Base-by-base conservation (phyloP, 2,888 invertebrate genomes). In the Drosophila mercatorum region DNA sequence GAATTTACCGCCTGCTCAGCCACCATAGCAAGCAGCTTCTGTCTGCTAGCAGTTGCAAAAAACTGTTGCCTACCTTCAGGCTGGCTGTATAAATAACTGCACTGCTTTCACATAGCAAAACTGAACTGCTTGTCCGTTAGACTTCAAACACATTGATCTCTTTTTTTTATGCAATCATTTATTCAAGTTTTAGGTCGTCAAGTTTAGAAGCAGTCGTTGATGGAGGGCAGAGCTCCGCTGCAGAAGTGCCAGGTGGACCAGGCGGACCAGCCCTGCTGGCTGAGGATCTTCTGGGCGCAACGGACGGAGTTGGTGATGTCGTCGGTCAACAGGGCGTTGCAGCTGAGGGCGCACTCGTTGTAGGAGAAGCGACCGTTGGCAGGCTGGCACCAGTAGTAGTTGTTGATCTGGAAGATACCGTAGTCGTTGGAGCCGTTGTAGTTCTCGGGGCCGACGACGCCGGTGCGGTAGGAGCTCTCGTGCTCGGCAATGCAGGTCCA, bases 391-490 rank as follows among this genome's bases (percentile, higher is more conserved):
- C 92, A 92, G 69, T 87, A 92, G 31, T 69, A 72, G 61, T 91
- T 80, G 67, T 92, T 92, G 49, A 92, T 89, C 76, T 92, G 92
- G 72, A 92, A 91, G 40, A 92, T 77, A 28, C 91, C 92, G 31
- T 81, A 93, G 76, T 93, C 93, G 31, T 82, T 78, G 55, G 91
- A 90, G 0, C 94, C 94, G 75, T 94, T 93, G 1, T 67, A 72
- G 80, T 94, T 94, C 0, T 91, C 67, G 0, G 90, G 91, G 1
- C 94, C 93, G 28, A 92, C 89, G 2, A 91, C 92, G 17, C 91
- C 74, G 0, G 94, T 94, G 36, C 92, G 91, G n/a, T 92, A 90
- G 26, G 49, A 55, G 44, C 88, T 90, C 72, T 91, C 91, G 47
- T 78, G 80, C 59, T 91, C 28, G 26, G 88, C 90, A 61, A 91